phyloP scores from a whole-genome alignment of 1,140 invertebrate species.

The Anoplophora glabripennis region DNA sequence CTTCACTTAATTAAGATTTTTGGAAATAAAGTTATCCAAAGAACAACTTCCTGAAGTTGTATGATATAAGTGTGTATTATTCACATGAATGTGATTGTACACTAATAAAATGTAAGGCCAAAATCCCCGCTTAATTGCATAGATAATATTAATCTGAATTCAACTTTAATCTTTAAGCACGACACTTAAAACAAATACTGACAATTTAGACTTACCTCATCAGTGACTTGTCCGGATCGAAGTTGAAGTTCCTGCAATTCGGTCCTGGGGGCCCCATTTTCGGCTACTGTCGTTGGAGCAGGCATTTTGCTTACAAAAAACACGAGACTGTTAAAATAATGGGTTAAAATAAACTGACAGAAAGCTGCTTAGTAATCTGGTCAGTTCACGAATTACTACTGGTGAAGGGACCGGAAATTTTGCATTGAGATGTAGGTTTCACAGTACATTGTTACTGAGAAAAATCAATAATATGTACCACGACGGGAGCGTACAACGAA shows the following conservation, averaged over 20 bases:
- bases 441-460: conserved; percentile 20
- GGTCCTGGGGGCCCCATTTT: conserved; percentile 72
- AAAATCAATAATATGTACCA: conserved; percentile 32
- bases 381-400: conserved; percentile 1
- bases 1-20: no score
- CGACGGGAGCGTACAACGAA: conserved; percentile 20
- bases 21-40: no score
- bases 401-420: conserved; percentile 16
- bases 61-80: no score
- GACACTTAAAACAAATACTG: neutral
- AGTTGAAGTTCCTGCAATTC: conserved; percentile 89
- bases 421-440: conserved; percentile 13
- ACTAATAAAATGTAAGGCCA: no score
- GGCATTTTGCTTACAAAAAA: conserved; percentile 51
- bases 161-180: neutral
- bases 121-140: no score
- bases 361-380: neutral
- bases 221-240: conserved; percentile 80
- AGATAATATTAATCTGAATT: no score
- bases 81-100: no score
- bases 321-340: conserved; percentile 1
- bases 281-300: conserved; percentile 59
- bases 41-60: no score
- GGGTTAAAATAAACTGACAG: conserved; percentile 6
- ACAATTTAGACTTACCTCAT: conserved; percentile 67